These are phyloP conservation scores for Leptinotarsa juncta DNA, from an alignment of 2,888 invertebrate species.

Conservation along the genomic window DNA sequence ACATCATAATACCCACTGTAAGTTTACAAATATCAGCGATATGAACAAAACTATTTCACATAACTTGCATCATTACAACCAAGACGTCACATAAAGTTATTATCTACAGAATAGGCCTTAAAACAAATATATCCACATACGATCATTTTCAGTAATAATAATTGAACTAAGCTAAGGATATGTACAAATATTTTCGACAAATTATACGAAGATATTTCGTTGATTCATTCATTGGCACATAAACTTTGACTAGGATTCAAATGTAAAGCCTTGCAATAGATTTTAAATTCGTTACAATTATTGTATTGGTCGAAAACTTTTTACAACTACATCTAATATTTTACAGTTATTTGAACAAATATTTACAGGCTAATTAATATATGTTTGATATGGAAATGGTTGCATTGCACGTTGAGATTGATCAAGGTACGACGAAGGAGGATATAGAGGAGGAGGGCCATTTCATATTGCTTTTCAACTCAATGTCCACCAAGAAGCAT, in stretches of 20 bases:
- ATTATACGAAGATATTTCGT: constrained; percentile 58
- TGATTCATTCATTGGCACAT: constrained; percentile 59
- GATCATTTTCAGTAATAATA: constrained; percentile 20
- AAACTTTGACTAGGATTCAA: constrained; percentile 53
- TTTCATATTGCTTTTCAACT: too few relatives aligned
- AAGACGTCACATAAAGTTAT: constrained; percentile 22
- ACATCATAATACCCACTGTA: neutral
- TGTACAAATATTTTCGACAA: constrained; percentile 59
- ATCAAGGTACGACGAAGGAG: neutral
- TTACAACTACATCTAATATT: constrained; percentile 41
- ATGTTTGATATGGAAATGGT: constrained; percentile 42
- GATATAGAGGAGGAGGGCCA: too few relatives aligned
- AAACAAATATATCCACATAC: constrained; percentile 40
- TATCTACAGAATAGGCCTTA: constrained; percentile 54
- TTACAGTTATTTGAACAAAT: constrained; percentile 38
- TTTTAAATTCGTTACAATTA: constrained; percentile 56
- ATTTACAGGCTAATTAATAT: constrained; percentile 36
- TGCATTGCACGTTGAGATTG: constrained; percentile 42
- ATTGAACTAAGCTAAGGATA: constrained; percentile 51
- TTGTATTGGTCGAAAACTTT: constrained; percentile 55
- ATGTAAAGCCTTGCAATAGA: constrained; percentile 43
- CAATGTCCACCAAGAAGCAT: too few relatives aligned
- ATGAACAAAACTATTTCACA: constrained; percentile 15
- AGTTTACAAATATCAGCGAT: constrained; percentile 6
- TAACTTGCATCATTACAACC: constrained; percentile 22